These are phyloP conservation scores for Hypotaenidia philippensis DNA, from an alignment of 2,797 vertebrate species.

Conservation along the genomic window DNA sequence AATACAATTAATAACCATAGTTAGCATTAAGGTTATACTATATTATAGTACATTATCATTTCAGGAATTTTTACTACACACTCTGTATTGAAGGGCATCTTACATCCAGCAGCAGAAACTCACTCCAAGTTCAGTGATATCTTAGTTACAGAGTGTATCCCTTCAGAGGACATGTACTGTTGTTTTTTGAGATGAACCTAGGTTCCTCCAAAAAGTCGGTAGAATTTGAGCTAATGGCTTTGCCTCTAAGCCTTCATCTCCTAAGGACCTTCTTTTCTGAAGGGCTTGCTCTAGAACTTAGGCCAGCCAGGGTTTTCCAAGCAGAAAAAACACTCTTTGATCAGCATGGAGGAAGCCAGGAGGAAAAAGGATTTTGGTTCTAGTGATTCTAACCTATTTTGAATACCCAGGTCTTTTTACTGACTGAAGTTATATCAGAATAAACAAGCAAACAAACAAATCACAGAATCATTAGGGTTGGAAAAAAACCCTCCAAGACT, in stretches of 20 bases:
- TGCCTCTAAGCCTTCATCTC: not conserved
- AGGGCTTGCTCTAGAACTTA: not conserved
- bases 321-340: not conserved
- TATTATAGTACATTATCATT: not conserved
- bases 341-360: not conserved
- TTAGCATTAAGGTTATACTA: not conserved
- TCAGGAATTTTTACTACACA: not conserved
- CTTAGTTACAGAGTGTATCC: rapidly evolving
- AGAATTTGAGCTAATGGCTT: not conserved
- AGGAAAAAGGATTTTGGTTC: not conserved
- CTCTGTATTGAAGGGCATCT: not conserved
- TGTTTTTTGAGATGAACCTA: not conserved
- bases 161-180: not conserved
- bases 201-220: not conserved
- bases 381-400: not conserved
- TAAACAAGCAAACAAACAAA: not conserved
- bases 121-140: not conserved
- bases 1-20: not conserved
- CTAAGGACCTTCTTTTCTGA: not conserved
- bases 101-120: not conserved
- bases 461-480: not conserved
- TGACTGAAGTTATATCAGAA: not conserved
- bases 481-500: too few relatives aligned
- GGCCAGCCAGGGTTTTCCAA: not conserved
- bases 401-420: rapidly evolving